Evolutionary conservation across 1,140 invertebrate genomes (phyloP).

Genomic region (Antheraea pernyi): DNA sequence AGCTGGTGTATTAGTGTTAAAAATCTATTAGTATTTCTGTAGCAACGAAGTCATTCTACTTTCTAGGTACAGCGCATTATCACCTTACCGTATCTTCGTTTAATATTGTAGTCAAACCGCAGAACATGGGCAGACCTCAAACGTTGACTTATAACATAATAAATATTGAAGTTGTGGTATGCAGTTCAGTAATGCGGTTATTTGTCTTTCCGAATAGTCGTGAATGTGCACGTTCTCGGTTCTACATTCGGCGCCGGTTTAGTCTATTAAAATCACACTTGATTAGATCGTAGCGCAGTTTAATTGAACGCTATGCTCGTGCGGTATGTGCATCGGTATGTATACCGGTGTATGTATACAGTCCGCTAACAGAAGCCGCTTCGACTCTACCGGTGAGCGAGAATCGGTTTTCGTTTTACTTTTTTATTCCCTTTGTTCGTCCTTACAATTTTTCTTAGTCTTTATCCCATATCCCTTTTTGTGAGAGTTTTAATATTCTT

Average conservation of each 20-base stretch:
- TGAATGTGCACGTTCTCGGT: not conserved
- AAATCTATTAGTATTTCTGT: too few relatives aligned
- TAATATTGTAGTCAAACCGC: too few relatives aligned
- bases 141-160: too few relatives aligned
- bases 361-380: slow-evolving; percentile 17
- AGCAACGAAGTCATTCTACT: too few relatives aligned
- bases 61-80: too few relatives aligned
- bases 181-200: not conserved
- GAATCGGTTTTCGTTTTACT: slow-evolving; percentile 26
- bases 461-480: slow-evolving; percentile 63
- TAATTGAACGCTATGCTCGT: slow-evolving; percentile 55
- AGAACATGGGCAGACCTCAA: too few relatives aligned
- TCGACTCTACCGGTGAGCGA: slow-evolving; percentile 17
- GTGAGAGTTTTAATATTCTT: slow-evolving; percentile 66
- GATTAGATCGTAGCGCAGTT: slow-evolving; percentile 62
- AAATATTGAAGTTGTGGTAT: not conserved
- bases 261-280: slow-evolving; percentile 70
- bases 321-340: slow-evolving; percentile 52
- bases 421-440: slow-evolving; percentile 47
- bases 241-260: slow-evolving; percentile 3
- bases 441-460: slow-evolving; percentile 53
- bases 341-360: slow-evolving; percentile 27
- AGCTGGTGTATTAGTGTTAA: too few relatives aligned
- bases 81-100: too few relatives aligned
- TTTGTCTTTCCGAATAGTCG: not conserved